These are phyloP conservation scores for Synanceia verrucosa DNA, from an alignment of 2,797 vertebrate genomes.

Conservation along the genomic window DNA sequence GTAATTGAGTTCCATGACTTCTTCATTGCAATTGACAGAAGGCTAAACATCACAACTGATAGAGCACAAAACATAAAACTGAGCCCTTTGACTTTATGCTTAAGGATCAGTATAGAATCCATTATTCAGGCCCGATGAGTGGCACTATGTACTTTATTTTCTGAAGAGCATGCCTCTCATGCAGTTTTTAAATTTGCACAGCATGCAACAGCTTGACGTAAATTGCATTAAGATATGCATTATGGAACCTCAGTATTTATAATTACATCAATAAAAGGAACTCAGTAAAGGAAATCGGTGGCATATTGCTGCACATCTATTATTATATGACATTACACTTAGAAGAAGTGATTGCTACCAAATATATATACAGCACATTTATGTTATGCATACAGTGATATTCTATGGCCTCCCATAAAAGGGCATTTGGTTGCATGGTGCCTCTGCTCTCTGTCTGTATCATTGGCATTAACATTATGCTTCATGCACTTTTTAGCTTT, in stretches of 20 bases:
- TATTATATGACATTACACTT: neutral
- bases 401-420: constrained; percentile 12
- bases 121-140: constrained; percentile 45
- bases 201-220: constrained; percentile 8
- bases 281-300: constrained; percentile 18
- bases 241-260: constrained; percentile 5
- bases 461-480: constrained; percentile 49
- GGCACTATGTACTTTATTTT: constrained; percentile 27
- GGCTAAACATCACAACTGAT: constrained; percentile 36
- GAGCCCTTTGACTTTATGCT: constrained; percentile 34
- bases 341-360: neutral
- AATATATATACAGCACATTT: constrained; percentile 18
- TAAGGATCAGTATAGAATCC: constrained; percentile 36
- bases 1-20: neutral
- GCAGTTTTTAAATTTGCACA: constrained; percentile 27
- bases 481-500: constrained; percentile 59
- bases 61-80: constrained; percentile 16
- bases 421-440: constrained; percentile 15
- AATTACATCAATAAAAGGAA: constrained; percentile 29
- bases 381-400: constrained; percentile 18
- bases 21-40: constrained; percentile 7
- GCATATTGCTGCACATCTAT: constrained; percentile 7
- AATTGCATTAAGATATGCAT: neutral
- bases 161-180: constrained; percentile 27
- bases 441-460: constrained; percentile 25